Evolutionary conservation across 2,888 invertebrate genomes (phyloP), one percentile per base, ranked within the genome.

Genomic region (Lasioglossum leucozonium): DNA sequence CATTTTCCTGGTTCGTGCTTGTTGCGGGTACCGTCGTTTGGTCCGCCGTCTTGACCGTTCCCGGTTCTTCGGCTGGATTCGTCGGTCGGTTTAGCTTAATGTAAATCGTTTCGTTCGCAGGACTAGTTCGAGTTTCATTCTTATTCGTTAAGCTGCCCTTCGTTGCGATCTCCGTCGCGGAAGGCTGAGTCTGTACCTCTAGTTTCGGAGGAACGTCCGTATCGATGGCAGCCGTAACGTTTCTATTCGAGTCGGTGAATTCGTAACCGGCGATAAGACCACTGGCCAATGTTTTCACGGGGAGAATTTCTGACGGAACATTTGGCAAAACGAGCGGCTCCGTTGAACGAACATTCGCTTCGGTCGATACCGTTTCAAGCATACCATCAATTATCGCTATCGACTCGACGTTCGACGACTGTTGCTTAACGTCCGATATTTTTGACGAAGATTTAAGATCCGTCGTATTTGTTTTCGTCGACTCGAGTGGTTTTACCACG

Each of bases 221-320:
- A 0, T 0, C 11, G 13, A 11, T 13, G 13, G 37, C 5, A 62
- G 0, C 26, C 0, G 42, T 37, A 10, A 22, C 34, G 26, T 71
- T 40, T 13, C 42, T 81, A 0, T 47, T 51, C 16, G 22, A 13
- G 11, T n/a, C 72, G 13, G 10, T 8, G 5, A 8, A 26, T 5
- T n/a, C 30, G 22, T 77, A 79, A 30, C 86, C 81, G 13, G 87
- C 81, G 13, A 87, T 79, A 0, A 86, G 62, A 0, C 18, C 44
- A 13, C 87, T 87, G 0, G 86, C 86, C 13, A 86, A 42, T 6
- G 86, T 86, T 16, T 82, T 79, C 22, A 47, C 13, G 13, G 78
- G 71, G 2, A 81, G 18, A 44, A 78, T 69, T 4, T 44, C 77
- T 5, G 55, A 0, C 26, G 72, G 37, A 44, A 72, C 51, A 8